Base-by-base conservation (phyloP, 2,888 invertebrate genomes). In the Scaptomyza polygonia region DNA sequence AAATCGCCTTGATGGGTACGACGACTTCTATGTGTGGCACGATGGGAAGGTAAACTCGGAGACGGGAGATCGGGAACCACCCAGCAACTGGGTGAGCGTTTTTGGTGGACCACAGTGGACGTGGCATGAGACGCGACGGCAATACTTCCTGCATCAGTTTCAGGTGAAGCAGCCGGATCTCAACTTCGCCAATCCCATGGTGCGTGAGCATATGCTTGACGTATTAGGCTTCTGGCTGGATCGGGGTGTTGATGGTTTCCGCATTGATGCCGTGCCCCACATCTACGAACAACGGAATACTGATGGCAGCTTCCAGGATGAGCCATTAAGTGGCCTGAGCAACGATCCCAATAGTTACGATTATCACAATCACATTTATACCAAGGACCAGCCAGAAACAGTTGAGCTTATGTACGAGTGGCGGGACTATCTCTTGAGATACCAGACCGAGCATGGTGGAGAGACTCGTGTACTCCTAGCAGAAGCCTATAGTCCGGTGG, bases 21-120 rank as follows among this genome's bases (percentile, higher is more conserved):
- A 94, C 18, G 94, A 96, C 84, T 96, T 93, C 89, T 97, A 96
- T 88, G 91, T 96, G 0, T 97, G 97, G 97, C 93, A 93, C 5
- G 93, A 95, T 59, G 94, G 93, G 0, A 95, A 92, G 27, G 3
- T 78, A 0, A 86, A 91, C 61, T 40, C 65, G 5, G 55, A 66
- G 30, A 79, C 82, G 0, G 74, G 72, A 0, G 58, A 71, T 27
- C 70, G 62, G 8, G 71, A 80, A 12, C 77, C 86, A 12, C 86
- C 82, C 11, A 88, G 81, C 30, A 91, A 91, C 55, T 91, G 91
- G 91, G 42, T 89, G 9, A 89, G 90, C 21, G 91, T 92, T 25
- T 95, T 95, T 72, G 93, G 94, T 0, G 95, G 94, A 0, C 92
- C 94, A 0, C 94, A 94, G 0, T 96, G 96, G 96, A 92, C 93